Conservation (phyloP, 1,140 invertebrate genomes). For the Ephestia elutella region DNA sequence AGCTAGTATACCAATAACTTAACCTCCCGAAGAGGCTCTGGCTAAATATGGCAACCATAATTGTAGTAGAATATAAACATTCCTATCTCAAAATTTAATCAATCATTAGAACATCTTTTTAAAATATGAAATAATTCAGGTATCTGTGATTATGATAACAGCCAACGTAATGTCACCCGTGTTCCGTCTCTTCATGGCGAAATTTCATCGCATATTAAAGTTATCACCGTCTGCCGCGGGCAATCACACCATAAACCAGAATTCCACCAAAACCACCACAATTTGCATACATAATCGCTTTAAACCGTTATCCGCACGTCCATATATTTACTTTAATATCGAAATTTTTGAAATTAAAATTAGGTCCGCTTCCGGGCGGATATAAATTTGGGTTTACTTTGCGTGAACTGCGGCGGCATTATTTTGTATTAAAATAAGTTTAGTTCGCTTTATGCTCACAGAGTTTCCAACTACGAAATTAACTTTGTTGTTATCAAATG, state of each 20-base stretch:
- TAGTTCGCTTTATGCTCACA: too few relatives aligned
- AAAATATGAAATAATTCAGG: too few relatives aligned
- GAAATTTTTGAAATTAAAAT: conserved; percentile 18
- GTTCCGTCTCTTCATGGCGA: not conserved
- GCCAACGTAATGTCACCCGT: not conserved
- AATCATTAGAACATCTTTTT: too few relatives aligned
- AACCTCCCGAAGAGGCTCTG: too few relatives aligned
- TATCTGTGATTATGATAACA: too few relatives aligned
- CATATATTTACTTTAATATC: conserved; percentile 15
- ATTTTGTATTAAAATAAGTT: too few relatives aligned
- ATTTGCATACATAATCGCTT: conserved; percentile 29
- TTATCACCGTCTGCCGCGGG: conserved; percentile 24
- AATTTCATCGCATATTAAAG: conserved; percentile 15
- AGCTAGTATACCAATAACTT: too few relatives aligned
- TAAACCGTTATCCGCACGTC: conserved; percentile 12
- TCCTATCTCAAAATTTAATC: too few relatives aligned
- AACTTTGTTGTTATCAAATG: too few relatives aligned
- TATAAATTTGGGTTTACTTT: conserved; percentile 16
- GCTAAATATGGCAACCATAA: too few relatives aligned
- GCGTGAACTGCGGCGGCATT: not conserved
- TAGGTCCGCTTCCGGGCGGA: conserved; percentile 4
- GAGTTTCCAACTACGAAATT: too few relatives aligned
- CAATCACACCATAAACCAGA: conserved; percentile 20
- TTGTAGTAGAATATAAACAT: too few relatives aligned
- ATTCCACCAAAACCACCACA: conserved; percentile 22